Conservation (phyloP, 2,113 vertebrate species). For the Elephantulus edwardii region DNA sequence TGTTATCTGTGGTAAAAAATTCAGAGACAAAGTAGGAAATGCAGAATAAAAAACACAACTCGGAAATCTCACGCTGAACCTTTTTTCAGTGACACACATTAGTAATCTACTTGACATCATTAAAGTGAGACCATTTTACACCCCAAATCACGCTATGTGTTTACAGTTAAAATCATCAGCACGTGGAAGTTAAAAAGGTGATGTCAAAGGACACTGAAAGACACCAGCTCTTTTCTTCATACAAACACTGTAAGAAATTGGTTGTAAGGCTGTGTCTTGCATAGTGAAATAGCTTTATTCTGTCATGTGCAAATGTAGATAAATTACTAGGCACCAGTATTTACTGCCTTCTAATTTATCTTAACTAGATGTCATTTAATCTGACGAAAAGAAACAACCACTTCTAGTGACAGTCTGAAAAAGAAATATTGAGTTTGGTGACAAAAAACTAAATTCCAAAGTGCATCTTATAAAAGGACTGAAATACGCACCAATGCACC, state of each 20-base stretch:
- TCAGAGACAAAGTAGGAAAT: slow-evolving; percentile 69
- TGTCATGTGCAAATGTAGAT: slow-evolving; percentile 56
- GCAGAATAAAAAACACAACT: slow-evolving; percentile 52
- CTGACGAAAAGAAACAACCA: slow-evolving; percentile 70
- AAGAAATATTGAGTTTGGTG: slow-evolving; percentile 69
- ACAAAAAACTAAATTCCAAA: slow-evolving; percentile 70
- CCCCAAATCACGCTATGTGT: slow-evolving; percentile 33
- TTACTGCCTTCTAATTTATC: slow-evolving; percentile 13
- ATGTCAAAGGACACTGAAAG: slow-evolving; percentile 45
- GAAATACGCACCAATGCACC: slow-evolving; percentile 67
- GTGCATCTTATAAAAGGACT: slow-evolving; percentile 69
- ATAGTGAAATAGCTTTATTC: slow-evolving; percentile 72
- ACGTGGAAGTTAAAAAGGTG: background rate
- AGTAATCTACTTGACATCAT: slow-evolving; percentile 6
- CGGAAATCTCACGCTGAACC: slow-evolving; percentile 41
- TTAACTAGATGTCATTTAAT: background rate
- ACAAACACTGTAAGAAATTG: slow-evolving; percentile 57
- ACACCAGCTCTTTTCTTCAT: slow-evolving; percentile 12
- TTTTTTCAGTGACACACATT: background rate
- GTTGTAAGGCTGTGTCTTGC: slow-evolving; percentile 72
- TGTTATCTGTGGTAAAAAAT: slow-evolving; percentile 77
- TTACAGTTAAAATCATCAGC: background rate
- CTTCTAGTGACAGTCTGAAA: slow-evolving; percentile 46
- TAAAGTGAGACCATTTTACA: background rate
- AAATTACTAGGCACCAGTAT: background rate